Percentiles rank a stretch among this genome's conserved stretches.
phyloP scores from a whole-genome alignment of 2,113 vertebrate species.

The Macheiramphus alcinus region DNA sequence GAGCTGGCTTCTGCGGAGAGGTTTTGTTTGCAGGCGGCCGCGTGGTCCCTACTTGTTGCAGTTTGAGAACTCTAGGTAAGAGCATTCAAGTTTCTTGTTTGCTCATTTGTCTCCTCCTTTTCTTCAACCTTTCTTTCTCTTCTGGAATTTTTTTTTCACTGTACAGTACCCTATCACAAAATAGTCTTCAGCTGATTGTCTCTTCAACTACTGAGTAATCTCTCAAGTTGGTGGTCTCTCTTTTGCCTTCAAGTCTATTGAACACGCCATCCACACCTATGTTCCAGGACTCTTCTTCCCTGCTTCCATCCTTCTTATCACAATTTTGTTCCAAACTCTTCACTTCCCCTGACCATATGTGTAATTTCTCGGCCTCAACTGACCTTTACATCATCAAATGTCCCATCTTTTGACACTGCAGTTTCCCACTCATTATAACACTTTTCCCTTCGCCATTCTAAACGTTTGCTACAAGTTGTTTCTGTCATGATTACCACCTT shows the following conservation, averaged over 20 bases:
- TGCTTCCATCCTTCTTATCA: neutral
- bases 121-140: neutral
- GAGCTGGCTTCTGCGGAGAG: neutral
- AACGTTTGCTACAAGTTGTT: neutral
- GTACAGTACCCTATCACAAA: neutral
- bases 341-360: neutral
- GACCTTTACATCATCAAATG: neutral
- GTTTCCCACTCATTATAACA: neutral
- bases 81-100: neutral
- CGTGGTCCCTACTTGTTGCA: neutral
- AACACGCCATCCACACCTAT: neutral
- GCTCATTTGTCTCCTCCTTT: neutral
- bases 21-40: slow-evolving; percentile 52
- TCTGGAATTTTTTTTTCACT: neutral
- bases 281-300: neutral
- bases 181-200: neutral
- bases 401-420: neutral
- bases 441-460: neutral
- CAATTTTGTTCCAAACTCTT: neutral
- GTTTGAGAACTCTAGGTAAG: neutral
- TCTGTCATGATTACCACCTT: neutral
- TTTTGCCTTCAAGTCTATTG: neutral
- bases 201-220: neutral
- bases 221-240: neutral
- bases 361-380: neutral